Conservation (phyloP, 2,113 vertebrate genomes). For the Nycticorax nycticorax region DNA sequence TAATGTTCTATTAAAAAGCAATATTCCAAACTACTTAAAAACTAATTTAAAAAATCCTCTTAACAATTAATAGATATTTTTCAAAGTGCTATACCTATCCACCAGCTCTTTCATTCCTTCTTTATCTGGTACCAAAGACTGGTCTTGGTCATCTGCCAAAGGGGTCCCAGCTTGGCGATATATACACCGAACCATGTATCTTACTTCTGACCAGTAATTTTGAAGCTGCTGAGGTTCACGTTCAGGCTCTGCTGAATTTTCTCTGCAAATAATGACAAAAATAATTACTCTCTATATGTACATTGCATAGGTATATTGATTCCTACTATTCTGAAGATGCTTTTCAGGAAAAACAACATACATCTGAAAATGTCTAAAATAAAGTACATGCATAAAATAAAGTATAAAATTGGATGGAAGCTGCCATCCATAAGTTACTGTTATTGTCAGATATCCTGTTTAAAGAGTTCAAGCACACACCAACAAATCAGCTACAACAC, state of each 20-base stretch:
- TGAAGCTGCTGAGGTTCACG: constrained; percentile 95
- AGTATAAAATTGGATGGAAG: background rate
- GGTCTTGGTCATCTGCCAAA: constrained; percentile 92
- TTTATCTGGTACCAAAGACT: constrained; percentile 89
- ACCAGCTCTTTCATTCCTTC: constrained; percentile 96
- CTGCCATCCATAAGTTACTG: background rate
- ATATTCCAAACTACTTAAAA: background rate
- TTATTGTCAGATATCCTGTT: background rate
- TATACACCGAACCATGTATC: constrained; percentile 94
- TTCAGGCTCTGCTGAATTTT: constrained; percentile 89
- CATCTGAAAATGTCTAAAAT: background rate
- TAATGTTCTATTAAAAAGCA: background rate
- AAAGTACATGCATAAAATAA: background rate
- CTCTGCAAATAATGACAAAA: constrained; percentile 74
- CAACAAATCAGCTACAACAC: background rate
- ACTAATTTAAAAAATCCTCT: background rate
- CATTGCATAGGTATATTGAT: background rate
- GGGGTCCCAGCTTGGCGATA: constrained; percentile 95
- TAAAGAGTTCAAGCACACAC: background rate
- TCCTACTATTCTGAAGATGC: background rate
- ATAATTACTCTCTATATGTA: background rate
- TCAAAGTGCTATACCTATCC: constrained; percentile 81
- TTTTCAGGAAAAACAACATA: background rate
- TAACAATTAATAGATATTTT: background rate
- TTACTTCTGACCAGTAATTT: constrained; percentile 96